A percentile compares a stretch with the other conserved stretches of the same genome.
Conservation (phyloP, 2,888 invertebrate species). For the Aricia artaxerxes region DNA sequence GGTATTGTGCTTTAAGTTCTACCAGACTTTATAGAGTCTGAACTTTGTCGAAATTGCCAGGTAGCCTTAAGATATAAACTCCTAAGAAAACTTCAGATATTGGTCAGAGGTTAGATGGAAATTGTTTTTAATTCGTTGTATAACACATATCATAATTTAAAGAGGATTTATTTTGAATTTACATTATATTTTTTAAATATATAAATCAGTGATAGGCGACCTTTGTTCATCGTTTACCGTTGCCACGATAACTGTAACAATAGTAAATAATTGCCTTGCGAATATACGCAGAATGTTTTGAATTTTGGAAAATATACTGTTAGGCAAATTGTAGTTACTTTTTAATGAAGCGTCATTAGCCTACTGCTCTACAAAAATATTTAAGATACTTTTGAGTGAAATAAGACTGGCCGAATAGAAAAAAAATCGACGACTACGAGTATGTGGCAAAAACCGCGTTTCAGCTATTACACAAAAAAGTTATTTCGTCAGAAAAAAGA, state of each 20-base stretch:
- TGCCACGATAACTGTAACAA: neutral
- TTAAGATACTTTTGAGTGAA: neutral
- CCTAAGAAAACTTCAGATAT: too few species aligned
- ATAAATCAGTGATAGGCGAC: too few species aligned
- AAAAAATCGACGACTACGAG: neutral
- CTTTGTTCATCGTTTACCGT: neutral
- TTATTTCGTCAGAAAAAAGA: neutral
- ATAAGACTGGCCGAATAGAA: neutral
- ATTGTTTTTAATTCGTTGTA: too few species aligned
- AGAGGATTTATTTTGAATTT: too few species aligned
- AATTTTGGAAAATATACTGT: neutral
- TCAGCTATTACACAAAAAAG: neutral
- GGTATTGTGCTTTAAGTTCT: too few species aligned
- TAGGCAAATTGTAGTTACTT: neutral
- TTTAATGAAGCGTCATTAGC: conserved; percentile 5
- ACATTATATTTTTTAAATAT: too few species aligned
- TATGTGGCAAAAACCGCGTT: neutral
- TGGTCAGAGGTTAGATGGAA: too few species aligned
- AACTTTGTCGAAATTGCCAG: too few species aligned
- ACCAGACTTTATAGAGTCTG: too few species aligned
- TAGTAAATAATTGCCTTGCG: neutral
- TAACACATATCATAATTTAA: too few species aligned
- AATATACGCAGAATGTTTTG: neutral
- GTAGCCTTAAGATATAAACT: neutral
- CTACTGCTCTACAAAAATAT: neutral